A percentile compares a stretch with the other conserved stretches of the same genome.
Evolutionary conservation across 2,113 vertebrate species (phyloP).

Genomic region (Tachysurus vachellii): DNA sequence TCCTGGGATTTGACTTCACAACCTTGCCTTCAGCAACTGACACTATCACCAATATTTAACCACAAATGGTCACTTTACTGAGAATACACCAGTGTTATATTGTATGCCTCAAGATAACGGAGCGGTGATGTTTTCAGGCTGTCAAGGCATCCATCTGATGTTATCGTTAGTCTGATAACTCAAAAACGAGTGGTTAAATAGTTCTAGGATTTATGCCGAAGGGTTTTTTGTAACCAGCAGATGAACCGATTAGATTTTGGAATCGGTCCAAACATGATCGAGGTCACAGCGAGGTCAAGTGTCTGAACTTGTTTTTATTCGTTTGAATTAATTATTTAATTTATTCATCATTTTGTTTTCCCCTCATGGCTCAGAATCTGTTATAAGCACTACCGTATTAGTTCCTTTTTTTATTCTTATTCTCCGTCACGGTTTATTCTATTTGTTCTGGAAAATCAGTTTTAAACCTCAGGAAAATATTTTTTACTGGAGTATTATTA

Average conservation of each 20-base stretch:
- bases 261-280: neutral
- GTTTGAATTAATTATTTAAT: neutral
- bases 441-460: slow-evolving; percentile 2
- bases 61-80: neutral
- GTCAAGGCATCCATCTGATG: neutral
- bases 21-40: too few species aligned
- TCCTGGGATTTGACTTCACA: too few species aligned
- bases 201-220: neutral
- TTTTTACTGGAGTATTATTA: neutral
- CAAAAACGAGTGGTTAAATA: neutral
- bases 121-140: neutral
- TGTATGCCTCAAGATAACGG: neutral
- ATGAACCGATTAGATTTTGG: neutral
- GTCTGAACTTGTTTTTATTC: neutral
- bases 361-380: neutral
- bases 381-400: neutral
- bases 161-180: neutral
- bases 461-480: neutral
- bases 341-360: neutral
- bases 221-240: neutral
- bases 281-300: neutral
- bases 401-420: neutral
- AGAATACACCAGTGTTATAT: too few species aligned
- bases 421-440: neutral
- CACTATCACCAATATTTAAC: neutral